A percentile compares a stretch with the other conserved stretches of the same genome.
phyloP scores from a whole-genome alignment of 2,113 vertebrate species.

The Guaruba guarouba region DNA sequence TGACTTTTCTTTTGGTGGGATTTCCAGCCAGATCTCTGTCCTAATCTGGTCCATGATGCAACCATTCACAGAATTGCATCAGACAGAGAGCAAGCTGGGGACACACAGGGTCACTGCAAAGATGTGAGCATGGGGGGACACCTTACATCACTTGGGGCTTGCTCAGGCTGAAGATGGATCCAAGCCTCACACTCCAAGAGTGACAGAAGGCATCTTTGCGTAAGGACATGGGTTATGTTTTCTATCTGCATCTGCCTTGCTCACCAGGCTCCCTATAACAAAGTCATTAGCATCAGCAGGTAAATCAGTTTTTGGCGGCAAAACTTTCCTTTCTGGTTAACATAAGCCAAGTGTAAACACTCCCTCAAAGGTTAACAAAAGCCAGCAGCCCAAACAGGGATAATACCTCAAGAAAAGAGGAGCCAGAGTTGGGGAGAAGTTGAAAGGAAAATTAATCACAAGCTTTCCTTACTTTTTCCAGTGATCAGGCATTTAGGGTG shows the following conservation, averaged over 20 bases:
- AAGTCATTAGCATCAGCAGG: not conserved
- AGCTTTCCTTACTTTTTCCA: not conserved
- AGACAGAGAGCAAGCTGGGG: not conserved
- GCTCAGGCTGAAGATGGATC: not conserved
- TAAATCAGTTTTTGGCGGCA: not conserved
- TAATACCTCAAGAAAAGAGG: not conserved
- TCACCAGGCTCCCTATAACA: not conserved
- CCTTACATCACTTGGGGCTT: not conserved
- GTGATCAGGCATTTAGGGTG: not conserved
- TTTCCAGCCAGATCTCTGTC: not conserved
- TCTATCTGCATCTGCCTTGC: not conserved
- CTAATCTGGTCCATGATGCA: not conserved
- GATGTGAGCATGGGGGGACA: accelerated
- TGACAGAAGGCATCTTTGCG: not conserved
- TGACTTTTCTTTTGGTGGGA: not conserved
- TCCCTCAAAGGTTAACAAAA: constrained; percentile 31
- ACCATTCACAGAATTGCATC: not conserved
- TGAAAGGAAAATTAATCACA: not conserved
- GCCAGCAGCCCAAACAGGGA: not conserved
- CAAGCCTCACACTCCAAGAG: not conserved
- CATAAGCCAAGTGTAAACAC: not conserved
- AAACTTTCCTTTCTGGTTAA: constrained; percentile 15
- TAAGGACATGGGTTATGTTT: not conserved
- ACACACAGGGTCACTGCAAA: accelerated
- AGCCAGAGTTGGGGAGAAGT: not conserved